phyloP scores from a whole-genome alignment of 2,113 vertebrate genomes.

The Xerus inauris region DNA sequence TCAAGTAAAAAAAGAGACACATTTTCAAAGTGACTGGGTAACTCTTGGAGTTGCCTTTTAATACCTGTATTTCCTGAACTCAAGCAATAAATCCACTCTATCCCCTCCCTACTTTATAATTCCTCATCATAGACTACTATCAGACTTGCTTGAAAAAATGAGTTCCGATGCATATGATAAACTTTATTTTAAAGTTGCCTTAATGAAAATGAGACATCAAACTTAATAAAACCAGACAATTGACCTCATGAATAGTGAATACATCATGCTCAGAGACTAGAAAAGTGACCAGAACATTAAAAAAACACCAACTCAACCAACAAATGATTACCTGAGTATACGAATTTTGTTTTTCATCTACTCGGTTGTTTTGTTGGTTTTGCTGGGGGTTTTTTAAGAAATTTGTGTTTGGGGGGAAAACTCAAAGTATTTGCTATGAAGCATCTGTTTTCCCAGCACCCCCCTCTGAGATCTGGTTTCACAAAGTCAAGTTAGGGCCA shows the following conservation, averaged over 20 bases:
- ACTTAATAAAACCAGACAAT: background rate
- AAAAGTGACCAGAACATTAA: background rate
- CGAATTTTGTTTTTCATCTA: background rate
- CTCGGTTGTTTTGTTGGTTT: background rate
- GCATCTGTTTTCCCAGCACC: background rate
- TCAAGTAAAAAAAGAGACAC: background rate
- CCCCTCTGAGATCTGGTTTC: conserved; percentile 31
- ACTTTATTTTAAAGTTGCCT: background rate
- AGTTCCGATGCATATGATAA: background rate
- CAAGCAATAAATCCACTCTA: background rate
- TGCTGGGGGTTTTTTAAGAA: background rate
- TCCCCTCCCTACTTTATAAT: background rate
- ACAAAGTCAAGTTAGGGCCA: background rate
- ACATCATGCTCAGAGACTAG: background rate
- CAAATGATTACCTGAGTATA: background rate
- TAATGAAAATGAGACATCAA: background rate
- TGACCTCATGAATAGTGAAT: background rate
- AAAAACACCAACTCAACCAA: background rate
- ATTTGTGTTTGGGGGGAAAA: background rate
- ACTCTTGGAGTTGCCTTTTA: background rate
- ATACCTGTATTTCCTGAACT: background rate
- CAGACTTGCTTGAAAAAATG: conserved; percentile 16
- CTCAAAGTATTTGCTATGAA: background rate
- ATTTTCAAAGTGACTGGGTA: background rate
- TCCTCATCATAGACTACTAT: background rate